Conservation (phyloP, 37 sponge, comb jelly and placozoan genomes). For the Chondrosia reniformis region DNA sequence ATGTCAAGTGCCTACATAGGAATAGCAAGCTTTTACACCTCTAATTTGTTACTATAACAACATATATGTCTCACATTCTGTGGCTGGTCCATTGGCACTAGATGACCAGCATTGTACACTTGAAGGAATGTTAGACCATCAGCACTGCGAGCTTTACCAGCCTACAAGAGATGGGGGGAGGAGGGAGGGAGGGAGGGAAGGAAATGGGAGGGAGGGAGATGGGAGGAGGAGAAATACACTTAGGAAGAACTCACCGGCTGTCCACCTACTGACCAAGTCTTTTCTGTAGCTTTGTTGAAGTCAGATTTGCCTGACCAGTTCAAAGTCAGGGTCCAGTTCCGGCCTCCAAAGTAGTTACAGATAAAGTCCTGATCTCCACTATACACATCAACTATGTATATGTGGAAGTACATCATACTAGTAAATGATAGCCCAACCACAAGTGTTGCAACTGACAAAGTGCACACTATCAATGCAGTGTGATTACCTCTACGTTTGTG, state of each 20-base stretch:
- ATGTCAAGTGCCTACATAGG: no score
- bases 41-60: no score
- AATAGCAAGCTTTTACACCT: no score
- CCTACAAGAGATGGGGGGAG: neutral
- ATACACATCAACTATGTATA: slow-evolving; percentile 30
- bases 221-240: neutral
- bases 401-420: no score
- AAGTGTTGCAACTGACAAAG: no score
- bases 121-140: slow-evolving; percentile 32
- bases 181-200: neutral
- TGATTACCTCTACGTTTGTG: slow-evolving; percentile 19
- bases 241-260: slow-evolving; percentile 2
- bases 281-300: slow-evolving; percentile 22
- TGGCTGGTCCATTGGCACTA: slow-evolving; percentile 77
- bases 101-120: slow-evolving; percentile 24
- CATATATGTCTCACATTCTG: slow-evolving; percentile 39
- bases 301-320: slow-evolving; percentile 34
- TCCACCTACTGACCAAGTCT: slow-evolving; percentile 19
- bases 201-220: no score
- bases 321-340: slow-evolving; percentile 31
- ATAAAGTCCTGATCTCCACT: slow-evolving; percentile 44
- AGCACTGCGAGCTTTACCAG: slow-evolving; percentile 20
- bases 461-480: no score
- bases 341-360: slow-evolving; percentile 40
- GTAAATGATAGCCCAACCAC: no score